Evolutionary conservation across 2,888 invertebrate species (phyloP).

Genomic region (Eupithecia exiguata): DNA sequence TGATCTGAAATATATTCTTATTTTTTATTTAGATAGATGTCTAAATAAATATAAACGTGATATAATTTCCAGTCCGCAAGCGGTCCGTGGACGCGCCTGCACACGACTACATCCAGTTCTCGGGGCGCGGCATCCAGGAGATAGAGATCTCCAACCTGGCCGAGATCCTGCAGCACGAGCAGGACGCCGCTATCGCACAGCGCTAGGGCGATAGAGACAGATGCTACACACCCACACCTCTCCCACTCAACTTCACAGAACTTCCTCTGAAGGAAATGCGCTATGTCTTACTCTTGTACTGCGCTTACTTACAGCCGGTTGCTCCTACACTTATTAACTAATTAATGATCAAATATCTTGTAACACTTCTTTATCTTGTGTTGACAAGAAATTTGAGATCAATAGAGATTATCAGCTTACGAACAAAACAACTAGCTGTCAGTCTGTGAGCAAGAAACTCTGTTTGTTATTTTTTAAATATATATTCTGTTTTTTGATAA

Average conservation of each 20-base stretch:
- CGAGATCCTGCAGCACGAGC: conserved; percentile 83
- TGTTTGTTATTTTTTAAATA: not conserved
- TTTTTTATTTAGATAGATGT: not conserved
- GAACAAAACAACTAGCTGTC: not conserved
- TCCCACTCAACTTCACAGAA: not conserved
- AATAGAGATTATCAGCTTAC: too few species aligned
- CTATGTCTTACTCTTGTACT: not conserved
- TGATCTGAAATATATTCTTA: too few species aligned
- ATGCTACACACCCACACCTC: not conserved
- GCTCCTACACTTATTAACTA: not conserved
- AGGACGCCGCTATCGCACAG: conserved; percentile 37
- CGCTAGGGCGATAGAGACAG: conserved; percentile 14
- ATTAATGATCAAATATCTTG: not conserved
- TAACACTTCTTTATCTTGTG: too few species aligned
- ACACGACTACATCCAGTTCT: conserved; percentile 89
- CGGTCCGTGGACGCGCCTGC: conserved; percentile 76
- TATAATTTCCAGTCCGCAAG: conserved; percentile 83
- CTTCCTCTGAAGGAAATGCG: not conserved
- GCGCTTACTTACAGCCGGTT: not conserved
- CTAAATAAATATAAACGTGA: not conserved
- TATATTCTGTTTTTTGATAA: not conserved
- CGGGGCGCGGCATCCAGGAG: conserved; percentile 89
- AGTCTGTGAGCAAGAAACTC: not conserved
- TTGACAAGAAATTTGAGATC: too few species aligned
- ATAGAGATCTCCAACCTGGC: conserved; percentile 88